phyloP scores from a whole-genome alignment of 1,140 invertebrate species.

The Bicyclus anynana region DNA sequence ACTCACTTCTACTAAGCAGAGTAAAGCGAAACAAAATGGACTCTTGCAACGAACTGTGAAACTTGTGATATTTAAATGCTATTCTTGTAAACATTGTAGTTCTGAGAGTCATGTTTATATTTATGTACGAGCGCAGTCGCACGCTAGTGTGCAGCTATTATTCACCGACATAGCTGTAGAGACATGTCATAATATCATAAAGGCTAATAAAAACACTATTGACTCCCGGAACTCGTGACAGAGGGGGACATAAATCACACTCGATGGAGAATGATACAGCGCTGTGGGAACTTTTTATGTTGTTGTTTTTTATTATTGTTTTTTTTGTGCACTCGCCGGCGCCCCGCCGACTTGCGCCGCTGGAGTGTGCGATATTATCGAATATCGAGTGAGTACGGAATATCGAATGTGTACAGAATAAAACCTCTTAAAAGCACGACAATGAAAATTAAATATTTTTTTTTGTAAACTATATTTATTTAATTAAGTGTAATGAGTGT shows the following conservation, averaged over 20 bases:
- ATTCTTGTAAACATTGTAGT: too few relatives aligned
- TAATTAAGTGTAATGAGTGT: too few relatives aligned
- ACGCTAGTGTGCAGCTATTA: neutral
- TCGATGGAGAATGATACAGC: slow-evolving; percentile 21
- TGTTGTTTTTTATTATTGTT: slow-evolving; percentile 9
- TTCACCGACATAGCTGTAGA: slow-evolving; percentile 27
- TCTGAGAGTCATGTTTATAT: too few relatives aligned
- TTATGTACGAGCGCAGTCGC: too few relatives aligned
- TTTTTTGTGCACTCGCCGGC: slow-evolving; percentile 18
- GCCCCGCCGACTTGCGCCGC: slow-evolving; percentile 17
- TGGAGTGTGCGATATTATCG: slow-evolving; percentile 30
- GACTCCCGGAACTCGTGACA: slow-evolving; percentile 57
- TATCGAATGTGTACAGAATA: neutral
- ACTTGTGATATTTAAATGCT: too few relatives aligned
- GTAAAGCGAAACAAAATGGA: too few relatives aligned
- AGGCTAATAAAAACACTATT: slow-evolving; percentile 46
- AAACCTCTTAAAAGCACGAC: slow-evolving; percentile 10
- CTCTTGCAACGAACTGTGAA: too few relatives aligned
- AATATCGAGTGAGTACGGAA: neutral
- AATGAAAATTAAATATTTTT: too few relatives aligned
- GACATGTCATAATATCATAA: slow-evolving; percentile 39
- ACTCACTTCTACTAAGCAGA: too few relatives aligned
- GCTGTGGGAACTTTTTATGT: slow-evolving; percentile 10
- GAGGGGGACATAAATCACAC: slow-evolving; percentile 57
- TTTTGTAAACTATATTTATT: too few relatives aligned